A percentile compares a stretch with the other conserved stretches of the same genome.
Conservation (phyloP, 2,888 invertebrate species). For the Sicus ferrugineus region DNA sequence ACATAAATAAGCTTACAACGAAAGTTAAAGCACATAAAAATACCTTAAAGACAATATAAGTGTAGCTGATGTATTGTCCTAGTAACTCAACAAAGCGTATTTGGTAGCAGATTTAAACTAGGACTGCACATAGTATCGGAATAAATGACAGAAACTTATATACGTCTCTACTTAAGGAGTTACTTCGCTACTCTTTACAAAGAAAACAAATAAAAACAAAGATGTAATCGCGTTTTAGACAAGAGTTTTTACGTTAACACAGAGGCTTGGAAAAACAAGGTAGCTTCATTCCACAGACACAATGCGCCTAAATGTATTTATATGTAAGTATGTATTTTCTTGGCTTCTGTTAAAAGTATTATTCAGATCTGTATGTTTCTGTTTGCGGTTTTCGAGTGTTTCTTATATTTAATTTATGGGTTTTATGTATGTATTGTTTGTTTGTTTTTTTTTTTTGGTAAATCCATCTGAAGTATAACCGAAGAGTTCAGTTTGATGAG, state of each 20-base stretch:
- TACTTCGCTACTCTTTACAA: constrained; percentile 25
- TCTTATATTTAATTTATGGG: no score
- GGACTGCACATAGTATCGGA: background rate
- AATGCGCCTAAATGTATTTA: constrained; percentile 27
- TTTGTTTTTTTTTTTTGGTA: constrained; percentile 46
- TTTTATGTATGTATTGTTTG: constrained; percentile 38
- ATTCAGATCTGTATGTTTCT: constrained; percentile 31
- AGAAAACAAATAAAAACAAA: background rate
- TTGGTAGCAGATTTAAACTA: background rate
- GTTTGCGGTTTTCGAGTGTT: constrained; percentile 24
- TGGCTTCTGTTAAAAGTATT: constrained; percentile 27
- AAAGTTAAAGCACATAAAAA: constrained; percentile 11
- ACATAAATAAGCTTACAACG: constrained; percentile 20
- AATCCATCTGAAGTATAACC: constrained; percentile 52
- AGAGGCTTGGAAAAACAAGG: constrained; percentile 27
- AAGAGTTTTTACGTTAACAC: constrained; percentile 34
- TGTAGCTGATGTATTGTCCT: constrained; percentile 13
- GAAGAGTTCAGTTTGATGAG: constrained; percentile 57
- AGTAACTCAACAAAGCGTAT: constrained; percentile 19
- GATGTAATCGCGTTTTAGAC: background rate
- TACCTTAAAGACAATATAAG: constrained; percentile 19
- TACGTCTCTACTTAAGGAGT: no score
- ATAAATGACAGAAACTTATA: background rate
- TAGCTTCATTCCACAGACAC: constrained; percentile 8
- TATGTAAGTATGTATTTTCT: constrained; percentile 28